phyloP scores from a whole-genome alignment of 1,140 invertebrate species.

The Lepidurus packardi region DNA sequence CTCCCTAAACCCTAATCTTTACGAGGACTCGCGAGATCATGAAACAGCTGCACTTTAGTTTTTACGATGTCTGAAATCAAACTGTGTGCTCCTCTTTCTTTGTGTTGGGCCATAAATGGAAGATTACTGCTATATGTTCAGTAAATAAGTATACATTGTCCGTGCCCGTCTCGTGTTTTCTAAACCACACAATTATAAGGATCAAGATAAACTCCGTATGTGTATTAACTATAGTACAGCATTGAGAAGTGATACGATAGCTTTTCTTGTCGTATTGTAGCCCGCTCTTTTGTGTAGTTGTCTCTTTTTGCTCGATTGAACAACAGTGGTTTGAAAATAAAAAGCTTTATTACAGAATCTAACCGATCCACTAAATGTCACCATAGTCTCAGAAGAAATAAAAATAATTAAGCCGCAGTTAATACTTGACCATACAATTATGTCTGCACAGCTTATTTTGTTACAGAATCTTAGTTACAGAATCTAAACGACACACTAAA shows the following conservation, averaged over 20 bases:
- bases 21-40: background rate
- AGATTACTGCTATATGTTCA: background rate
- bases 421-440: no score
- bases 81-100: background rate
- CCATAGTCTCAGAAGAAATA: no score
- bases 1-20: background rate
- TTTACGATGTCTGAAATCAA: conserved; percentile 1
- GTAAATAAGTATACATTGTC: background rate
- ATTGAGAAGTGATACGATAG: background rate
- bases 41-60: background rate
- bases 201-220: background rate
- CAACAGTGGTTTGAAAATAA: no score
- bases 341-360: no score
- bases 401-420: no score
- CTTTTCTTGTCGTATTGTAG: no score
- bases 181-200: background rate
- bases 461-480: no score
- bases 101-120: background rate
- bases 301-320: no score
- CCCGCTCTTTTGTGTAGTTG: no score
- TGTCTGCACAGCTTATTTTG: no score
- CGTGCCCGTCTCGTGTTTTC: background rate
- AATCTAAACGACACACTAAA: no score
- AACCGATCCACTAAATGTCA: no score
- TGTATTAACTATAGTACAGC: background rate